Evolutionary conservation across 2,113 vertebrate species (phyloP).

Genomic region (Rana temporaria): DNA sequence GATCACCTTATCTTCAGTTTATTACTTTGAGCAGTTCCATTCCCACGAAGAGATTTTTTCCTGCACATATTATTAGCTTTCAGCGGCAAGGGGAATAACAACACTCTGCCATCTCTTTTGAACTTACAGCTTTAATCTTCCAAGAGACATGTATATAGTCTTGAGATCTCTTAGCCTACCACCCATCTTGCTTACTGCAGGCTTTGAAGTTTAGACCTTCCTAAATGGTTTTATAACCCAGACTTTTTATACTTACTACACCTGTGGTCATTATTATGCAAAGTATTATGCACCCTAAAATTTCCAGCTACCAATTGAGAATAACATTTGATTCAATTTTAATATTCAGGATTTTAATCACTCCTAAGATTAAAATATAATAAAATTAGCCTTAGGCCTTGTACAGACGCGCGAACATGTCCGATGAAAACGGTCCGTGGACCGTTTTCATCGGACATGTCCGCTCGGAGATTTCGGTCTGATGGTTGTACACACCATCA

Average conservation of each 20-base stretch:
- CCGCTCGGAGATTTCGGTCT: too few species aligned
- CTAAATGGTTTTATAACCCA: slow-evolving; percentile 17
- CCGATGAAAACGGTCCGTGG: too few species aligned
- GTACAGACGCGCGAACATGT: too few species aligned
- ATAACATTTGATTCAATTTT: not conserved
- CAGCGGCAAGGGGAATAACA: slow-evolving; percentile 40
- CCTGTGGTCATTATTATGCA: slow-evolving; percentile 2
- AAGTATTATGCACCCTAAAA: not conserved
- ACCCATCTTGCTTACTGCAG: not conserved
- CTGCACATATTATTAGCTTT: slow-evolving; percentile 11
- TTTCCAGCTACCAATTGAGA: not conserved
- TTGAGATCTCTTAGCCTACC: slow-evolving; percentile 28
- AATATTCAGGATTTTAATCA: not conserved
- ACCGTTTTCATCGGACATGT: too few species aligned
- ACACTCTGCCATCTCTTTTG: slow-evolving; percentile 28
- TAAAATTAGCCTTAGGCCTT: too few species aligned
- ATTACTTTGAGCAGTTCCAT: slow-evolving; percentile 47
- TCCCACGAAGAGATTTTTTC: slow-evolving; percentile 38
- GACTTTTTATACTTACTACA: not conserved
- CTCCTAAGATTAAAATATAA: too few species aligned
- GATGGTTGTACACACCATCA: too few species aligned
- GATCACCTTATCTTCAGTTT: slow-evolving; percentile 48
- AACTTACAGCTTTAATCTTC: slow-evolving; percentile 32
- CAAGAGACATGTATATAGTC: slow-evolving; percentile 14
- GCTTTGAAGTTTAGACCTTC: slow-evolving; percentile 35